A percentile compares a stretch with the other conserved stretches of the same genome.
phyloP scores from a whole-genome alignment of 35 echinoderm and acorn worm species.

The Apostichopus californicus region DNA sequence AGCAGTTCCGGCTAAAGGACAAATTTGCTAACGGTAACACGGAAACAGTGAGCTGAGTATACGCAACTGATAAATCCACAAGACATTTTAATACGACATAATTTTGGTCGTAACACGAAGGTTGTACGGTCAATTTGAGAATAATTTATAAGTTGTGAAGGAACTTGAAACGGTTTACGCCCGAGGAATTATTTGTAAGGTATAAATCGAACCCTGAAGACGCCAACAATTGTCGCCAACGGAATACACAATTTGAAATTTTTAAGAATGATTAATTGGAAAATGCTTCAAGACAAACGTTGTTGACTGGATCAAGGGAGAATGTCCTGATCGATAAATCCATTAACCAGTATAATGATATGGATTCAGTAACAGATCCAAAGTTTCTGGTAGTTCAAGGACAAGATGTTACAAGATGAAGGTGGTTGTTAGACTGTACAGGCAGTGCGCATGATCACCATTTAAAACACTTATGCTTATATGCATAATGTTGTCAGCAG shows the following conservation, averaged over 20 bases:
- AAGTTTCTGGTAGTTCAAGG: background rate
- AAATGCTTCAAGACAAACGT: background rate
- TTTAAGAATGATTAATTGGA: slow-evolving; percentile 14
- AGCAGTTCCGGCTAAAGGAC: too few relatives aligned
- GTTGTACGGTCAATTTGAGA: slow-evolving; percentile 30
- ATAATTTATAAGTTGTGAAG: slow-evolving; percentile 16
- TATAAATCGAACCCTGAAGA: background rate
- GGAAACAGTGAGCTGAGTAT: too few relatives aligned
- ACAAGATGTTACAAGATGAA: background rate
- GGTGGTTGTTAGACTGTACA: too few relatives aligned
- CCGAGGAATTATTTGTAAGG: background rate
- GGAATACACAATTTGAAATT: slow-evolving; percentile 11
- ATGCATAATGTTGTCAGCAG: too few relatives aligned
- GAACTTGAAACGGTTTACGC: background rate
- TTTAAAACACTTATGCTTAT: too few relatives aligned
- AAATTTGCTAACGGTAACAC: too few relatives aligned
- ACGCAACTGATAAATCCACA: too few relatives aligned
- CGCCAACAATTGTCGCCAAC: background rate
- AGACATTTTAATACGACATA: too few relatives aligned
- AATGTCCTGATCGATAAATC: slow-evolving; percentile 18
- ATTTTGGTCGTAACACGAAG: background rate
- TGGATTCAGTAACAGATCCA: background rate
- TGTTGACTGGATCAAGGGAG: background rate
- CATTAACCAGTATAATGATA: slow-evolving; percentile 16
- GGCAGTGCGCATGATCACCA: too few relatives aligned